These are phyloP conservation scores for Gryllus bimaculatus DNA, from an alignment of 1,140 invertebrate species.

Conservation along the genomic window DNA sequence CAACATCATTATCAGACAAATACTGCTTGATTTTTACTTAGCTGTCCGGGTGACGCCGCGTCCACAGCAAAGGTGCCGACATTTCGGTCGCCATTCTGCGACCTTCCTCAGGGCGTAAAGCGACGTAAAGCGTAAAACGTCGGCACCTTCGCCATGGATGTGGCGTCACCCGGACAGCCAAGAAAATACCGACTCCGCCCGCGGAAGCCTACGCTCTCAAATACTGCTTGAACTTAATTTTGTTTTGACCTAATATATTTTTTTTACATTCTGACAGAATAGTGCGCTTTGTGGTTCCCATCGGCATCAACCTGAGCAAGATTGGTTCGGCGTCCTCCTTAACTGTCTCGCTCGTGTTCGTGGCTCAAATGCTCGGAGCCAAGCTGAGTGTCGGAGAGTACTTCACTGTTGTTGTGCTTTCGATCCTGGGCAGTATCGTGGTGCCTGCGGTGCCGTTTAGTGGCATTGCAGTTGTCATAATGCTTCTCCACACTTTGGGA, in stretches of 20 bases:
- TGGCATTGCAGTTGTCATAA: background rate
- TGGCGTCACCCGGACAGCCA: too few relatives aligned
- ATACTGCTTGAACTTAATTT: background rate
- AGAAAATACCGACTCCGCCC: too few relatives aligned
- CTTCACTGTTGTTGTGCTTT: background rate
- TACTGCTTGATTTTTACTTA: too few relatives aligned
- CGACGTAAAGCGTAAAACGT: too few relatives aligned
- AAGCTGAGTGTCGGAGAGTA: background rate
- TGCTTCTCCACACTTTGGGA: background rate
- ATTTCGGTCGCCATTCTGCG: too few relatives aligned
- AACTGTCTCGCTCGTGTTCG: background rate
- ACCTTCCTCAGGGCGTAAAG: too few relatives aligned
- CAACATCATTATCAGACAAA: too few relatives aligned
- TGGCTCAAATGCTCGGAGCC: background rate
- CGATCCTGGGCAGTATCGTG: background rate
- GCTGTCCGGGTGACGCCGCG: too few relatives aligned
- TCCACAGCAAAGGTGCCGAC: too few relatives aligned
- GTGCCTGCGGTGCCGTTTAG: background rate
- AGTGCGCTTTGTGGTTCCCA: background rate
- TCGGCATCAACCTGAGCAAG: background rate
- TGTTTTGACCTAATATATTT: background rate
- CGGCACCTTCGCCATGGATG: too few relatives aligned
- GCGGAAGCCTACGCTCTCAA: too few relatives aligned
- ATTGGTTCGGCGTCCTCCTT: background rate
- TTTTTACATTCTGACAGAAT: background rate